Base-by-base conservation (phyloP, 2,888 invertebrate species). In the Cephus spinipes region DNA sequence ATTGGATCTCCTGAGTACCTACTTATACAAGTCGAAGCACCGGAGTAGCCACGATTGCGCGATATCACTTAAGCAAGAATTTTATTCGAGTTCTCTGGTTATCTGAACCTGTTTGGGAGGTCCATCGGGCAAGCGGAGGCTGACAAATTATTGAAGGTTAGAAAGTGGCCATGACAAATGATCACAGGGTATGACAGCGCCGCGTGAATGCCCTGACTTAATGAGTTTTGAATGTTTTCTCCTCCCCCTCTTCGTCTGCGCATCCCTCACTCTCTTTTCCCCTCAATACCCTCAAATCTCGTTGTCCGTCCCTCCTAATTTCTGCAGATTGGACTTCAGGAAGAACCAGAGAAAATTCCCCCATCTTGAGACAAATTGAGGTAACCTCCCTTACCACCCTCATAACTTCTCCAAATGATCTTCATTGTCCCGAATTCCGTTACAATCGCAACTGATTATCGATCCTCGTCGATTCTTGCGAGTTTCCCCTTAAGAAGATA, bases 221-320 rank as follows among this genome's bases (percentile, higher is more conserved):
- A 83, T 83, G 83, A 83, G 80, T 83, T 83, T 83, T 79, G 81
- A 79, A 80, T 84, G 81, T 80, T 85, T 82, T 77, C 80, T 15
- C 78, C 79, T 35, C 33, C 75, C 55, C 40, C 31, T 36, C 34
- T 36, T 68, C 68, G 23, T 74, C n/a, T 35, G 34, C 3, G 0
- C 69, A 12, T 2, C 74, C 74, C 74, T 69, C 55, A 33, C 30
- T 55, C 74, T 76, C 30, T 32, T n/a, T 77, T 23, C 6, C 55
- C 23, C 23, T 23, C 23, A 1, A 6, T 23, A 23, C 55, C 55
- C 23, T 55, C 23, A 55, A 23, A 55, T 9, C 23, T 55, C 55
- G 9, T 15, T 23, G 23, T 55, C 9, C 23, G 23, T 74, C 74
- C 74, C 79, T 81, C 74, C 81, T 81, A 82, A 83, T 82, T 83